A percentile compares a stretch with the other conserved stretches of the same genome.
These are phyloP conservation scores for Lithobates pipiens DNA, from an alignment of 2,797 vertebrate species.

Conservation along the genomic window DNA sequence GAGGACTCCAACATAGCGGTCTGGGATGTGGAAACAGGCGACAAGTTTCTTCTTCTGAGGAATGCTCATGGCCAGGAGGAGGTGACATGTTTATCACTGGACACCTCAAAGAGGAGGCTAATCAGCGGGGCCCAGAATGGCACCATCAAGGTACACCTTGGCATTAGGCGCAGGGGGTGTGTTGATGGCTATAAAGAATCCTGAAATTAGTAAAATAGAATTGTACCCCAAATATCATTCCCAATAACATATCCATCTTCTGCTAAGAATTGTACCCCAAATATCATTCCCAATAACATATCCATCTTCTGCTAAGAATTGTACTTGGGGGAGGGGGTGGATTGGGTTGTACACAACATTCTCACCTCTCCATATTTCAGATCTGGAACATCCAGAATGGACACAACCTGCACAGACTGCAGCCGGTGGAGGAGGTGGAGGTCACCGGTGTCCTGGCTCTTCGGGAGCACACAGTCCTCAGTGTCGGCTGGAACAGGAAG, in stretches of 20 bases:
- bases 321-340: not conserved
- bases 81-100: conserved; percentile 73
- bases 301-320: too few species aligned
- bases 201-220: too few species aligned
- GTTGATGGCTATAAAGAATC: too few species aligned
- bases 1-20: conserved; percentile 69
- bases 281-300: too few species aligned
- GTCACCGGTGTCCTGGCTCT: conserved; percentile 74
- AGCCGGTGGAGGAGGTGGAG: conserved; percentile 70
- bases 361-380: conserved; percentile 61
- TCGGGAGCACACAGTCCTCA: conserved; percentile 69
- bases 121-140: conserved; percentile 72
- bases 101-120: conserved; percentile 70
- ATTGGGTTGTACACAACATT: too few species aligned
- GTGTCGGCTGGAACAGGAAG: conserved; percentile 74
- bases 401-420: conserved; percentile 77
- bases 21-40: conserved; percentile 66
- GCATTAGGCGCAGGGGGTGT: too few species aligned
- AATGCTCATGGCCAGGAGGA: conserved; percentile 73
- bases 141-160: conserved; percentile 61
- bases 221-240: too few species aligned
- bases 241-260: too few species aligned
- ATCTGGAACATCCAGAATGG: conserved; percentile 78
- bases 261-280: too few species aligned
- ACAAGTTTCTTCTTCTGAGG: conserved; percentile 61